Base-by-base conservation (phyloP, 2,888 invertebrate species). In the Anthrax anthrax region DNA sequence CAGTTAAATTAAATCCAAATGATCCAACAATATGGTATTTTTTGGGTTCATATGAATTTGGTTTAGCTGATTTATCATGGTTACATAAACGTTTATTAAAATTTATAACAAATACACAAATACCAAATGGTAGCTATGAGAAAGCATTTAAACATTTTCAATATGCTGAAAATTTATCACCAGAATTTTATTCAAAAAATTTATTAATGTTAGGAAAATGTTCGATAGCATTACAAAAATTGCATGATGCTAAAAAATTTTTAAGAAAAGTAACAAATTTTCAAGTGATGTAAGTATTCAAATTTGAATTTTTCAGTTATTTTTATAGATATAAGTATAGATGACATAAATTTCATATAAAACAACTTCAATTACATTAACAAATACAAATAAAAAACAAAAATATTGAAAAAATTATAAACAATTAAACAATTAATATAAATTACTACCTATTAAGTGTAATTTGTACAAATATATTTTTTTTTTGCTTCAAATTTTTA, bases 21-120 rank as follows among this genome's bases (percentile, higher is more conserved):
- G 92, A 95, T 70, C 81, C 89, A 14, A 85, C 88, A 18, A 77
- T 80, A 8, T 72, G 84, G 52, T 81, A 91, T 62, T 81, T 91
- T 72, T 64, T 94, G 38, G 94, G 92, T 13, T 77, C 77, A 59
- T 89, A 87, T 84, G 88, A 87, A 60, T 91, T 75, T 60, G 77
- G 83, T 57, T 75, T 94, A 53, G 80, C 88, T 29, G 83, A 85
- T 55, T 70, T 94, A 67, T 79, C 87, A 1, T 88, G 88, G 85
- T 32, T 32, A 32, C 29, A 32, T 32, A 32, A 32, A 32, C 8
- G 12, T 12, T 32, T 32, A 12, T 32, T 32, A 32, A 32, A 32
- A 32, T 32, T 32, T 12, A 12, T 32, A 32, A 32, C 29, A 32
- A 32, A 32, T 32, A 12, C 3, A 12, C 29, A 32, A 12, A 32